Conservation (phyloP, 2,113 vertebrate genomes). For the Xyliphius kryptos region DNA sequence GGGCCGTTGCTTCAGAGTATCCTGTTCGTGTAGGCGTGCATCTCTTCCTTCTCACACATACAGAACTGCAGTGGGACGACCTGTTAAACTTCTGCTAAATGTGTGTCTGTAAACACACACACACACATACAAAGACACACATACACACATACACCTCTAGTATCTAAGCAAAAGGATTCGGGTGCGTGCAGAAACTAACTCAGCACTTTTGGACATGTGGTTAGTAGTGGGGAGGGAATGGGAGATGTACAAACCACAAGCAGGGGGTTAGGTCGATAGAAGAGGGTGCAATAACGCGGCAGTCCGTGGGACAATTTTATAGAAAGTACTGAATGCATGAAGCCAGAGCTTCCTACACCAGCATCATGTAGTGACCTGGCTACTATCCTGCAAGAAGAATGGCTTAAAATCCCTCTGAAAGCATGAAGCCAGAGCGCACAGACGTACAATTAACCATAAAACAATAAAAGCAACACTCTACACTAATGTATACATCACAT, state of each 20-base stretch:
- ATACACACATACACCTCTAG: too few species aligned
- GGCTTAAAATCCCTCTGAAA: too few species aligned
- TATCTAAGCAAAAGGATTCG: slow-evolving; percentile 8
- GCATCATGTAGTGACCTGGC: too few species aligned
- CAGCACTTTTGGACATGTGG: slow-evolving; percentile 28
- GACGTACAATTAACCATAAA: too few species aligned
- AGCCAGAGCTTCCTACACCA: too few species aligned
- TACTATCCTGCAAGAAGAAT: too few species aligned
- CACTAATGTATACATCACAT: too few species aligned
- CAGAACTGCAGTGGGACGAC: slow-evolving; percentile 27
- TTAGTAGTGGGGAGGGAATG: slow-evolving; percentile 7
- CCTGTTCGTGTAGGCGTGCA: slow-evolving; percentile 70
- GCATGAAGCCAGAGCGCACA: too few species aligned
- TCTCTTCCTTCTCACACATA: slow-evolving; percentile 59
- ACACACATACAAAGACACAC: too few species aligned
- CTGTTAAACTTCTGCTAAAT: slow-evolving; percentile 19
- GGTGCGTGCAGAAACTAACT: slow-evolving; percentile 6
- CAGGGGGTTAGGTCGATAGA: slow-evolving; percentile 7
- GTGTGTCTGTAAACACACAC: slow-evolving; percentile 26
- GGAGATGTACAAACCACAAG: slow-evolving; percentile 24
- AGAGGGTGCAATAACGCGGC: slow-evolving; percentile 7
- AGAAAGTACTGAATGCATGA: too few species aligned
- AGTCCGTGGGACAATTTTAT: slow-evolving; percentile 12
- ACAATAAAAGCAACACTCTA: too few species aligned
- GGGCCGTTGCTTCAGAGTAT: slow-evolving; percentile 64